These are phyloP conservation scores for Syngnathus rostellatus DNA, from an alignment of 2,797 vertebrate species.

Conservation along the genomic window DNA sequence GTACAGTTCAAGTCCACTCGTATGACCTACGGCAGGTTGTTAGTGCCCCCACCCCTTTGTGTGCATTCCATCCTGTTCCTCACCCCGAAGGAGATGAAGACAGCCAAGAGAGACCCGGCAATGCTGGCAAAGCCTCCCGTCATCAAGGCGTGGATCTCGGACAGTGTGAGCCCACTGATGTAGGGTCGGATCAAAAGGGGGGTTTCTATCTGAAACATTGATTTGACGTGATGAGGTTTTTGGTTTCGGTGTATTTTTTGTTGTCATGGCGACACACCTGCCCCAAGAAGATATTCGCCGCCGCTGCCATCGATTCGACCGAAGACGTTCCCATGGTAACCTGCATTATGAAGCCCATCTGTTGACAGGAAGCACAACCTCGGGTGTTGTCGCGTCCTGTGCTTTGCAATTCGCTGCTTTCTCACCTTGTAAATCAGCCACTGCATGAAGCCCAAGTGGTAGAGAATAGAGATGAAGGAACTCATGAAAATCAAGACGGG, in stretches of 20 bases:
- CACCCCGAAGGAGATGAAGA: conserved; percentile 81
- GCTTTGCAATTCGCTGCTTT: not conserved
- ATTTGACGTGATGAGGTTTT: not conserved
- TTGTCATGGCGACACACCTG: conserved; percentile 52
- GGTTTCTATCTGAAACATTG: conserved; percentile 68
- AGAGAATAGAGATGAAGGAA: conserved; percentile 77
- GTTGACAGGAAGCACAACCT: conserved; percentile 10
- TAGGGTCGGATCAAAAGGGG: conserved; percentile 76
- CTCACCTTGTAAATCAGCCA: conserved; percentile 81
- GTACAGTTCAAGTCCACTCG: not conserved
- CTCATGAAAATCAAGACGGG: conserved; percentile 82
- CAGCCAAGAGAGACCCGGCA: conserved; percentile 75
- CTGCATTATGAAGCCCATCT: conserved; percentile 83
- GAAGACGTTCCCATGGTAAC: conserved; percentile 79
- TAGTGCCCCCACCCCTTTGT: not conserved
- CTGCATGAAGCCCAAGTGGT: conserved; percentile 75
- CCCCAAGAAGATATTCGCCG: conserved; percentile 82
- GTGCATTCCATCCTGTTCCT: conserved; percentile 33
- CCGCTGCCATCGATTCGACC: conserved; percentile 77
- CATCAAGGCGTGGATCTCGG: conserved; percentile 83
- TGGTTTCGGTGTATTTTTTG: not conserved
- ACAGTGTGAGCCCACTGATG: conserved; percentile 67
- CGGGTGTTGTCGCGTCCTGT: not conserved
- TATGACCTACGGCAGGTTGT: not conserved
- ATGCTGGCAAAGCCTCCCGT: conserved; percentile 78